Base-by-base conservation (phyloP, 2,888 invertebrate genomes). In the Ditula angustiorana region DNA sequence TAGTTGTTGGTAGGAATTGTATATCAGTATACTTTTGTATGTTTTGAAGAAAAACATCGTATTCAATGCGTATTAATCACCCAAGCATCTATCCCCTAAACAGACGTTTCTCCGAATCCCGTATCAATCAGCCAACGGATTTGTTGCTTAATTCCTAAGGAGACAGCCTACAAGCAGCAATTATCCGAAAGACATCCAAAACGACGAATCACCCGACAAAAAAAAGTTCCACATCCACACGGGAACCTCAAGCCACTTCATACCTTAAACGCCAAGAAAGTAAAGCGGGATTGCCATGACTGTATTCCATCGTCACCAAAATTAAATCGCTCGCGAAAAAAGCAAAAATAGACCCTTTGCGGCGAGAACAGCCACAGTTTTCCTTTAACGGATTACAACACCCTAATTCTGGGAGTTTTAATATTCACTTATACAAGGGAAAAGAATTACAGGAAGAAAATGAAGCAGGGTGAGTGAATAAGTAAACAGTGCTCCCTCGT, bases 161-260 rank as follows among this genome's bases (percentile, higher is more conserved):
- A 92, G 91, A 92, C 92, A 91, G 74, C 82, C 80, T 87, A 92
- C 92, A 92, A 88, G 87, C 82, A 85, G 81, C 92, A 92, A 92
- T 92, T 92, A 92, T 87, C 84, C 82, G 70, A 76, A 82, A 86
- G 71, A 64, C 63, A 64, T 53, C 63, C 58, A 46, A 35, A 52
- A 52, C 46, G 44, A 46, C 50, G 16, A 44, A 21, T 35, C 8
- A 5, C 28, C 16, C 11, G 2, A 5, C 30, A 37, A 7, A 57
- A 57, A 50, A 57, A 24, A 33, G 50, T 37, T 49, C 1, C 24
- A 63, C 47, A 19, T 49, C 33, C 46, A 24, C 50, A 24, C n/a
- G 19, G 7, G n/a, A 50, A 41, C 28, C 23, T 37, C 57, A 57
- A 50, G 30, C 49, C n/a, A 52, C 21, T 41, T 2, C 13, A 21